These are phyloP conservation scores for Acromyrmex echinatior DNA, from an alignment of 1,140 invertebrate species.

Conservation along the genomic window DNA sequence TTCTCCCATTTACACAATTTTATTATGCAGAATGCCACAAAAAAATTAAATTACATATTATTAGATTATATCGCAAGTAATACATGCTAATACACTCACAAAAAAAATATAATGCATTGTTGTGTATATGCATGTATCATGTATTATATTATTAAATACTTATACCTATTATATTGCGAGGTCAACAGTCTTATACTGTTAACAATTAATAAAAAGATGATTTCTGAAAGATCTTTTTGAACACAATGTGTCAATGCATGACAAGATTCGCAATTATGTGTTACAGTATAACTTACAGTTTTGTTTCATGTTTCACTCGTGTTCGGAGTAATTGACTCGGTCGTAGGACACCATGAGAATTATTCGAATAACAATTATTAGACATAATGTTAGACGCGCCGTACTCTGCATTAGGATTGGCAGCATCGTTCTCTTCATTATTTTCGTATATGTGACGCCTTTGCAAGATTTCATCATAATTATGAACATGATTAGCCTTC, in stretches of 20 bases:
- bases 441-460: conserved; percentile 74
- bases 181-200: conserved; percentile 11
- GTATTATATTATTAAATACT: conserved; percentile 12
- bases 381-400: conserved; percentile 58
- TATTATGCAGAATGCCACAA: not conserved
- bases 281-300: conserved; percentile 76
- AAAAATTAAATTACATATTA: conserved; percentile 33
- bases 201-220: not conserved
- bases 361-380: conserved; percentile 80
- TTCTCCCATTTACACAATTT: not conserved
- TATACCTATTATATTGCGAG: conserved; percentile 8
- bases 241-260: not conserved
- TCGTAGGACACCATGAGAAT: conserved; percentile 79
- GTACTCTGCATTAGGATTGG: conserved; percentile 71
- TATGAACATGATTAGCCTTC: conserved; percentile 63
- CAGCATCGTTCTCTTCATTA: conserved; percentile 59
- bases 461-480: conserved; percentile 33
- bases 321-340: conserved; percentile 82
- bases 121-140: conserved; percentile 7
- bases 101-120: conserved; percentile 1
- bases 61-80: conserved; percentile 15
- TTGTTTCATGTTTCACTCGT: conserved; percentile 85
- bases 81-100: not conserved
- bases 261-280: not conserved
- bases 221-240: not conserved